Percentiles rank a stretch among this genome's conserved stretches.
phyloP scores from a whole-genome alignment of 2,797 vertebrate species.

The Rhinophrynus dorsalis region DNA sequence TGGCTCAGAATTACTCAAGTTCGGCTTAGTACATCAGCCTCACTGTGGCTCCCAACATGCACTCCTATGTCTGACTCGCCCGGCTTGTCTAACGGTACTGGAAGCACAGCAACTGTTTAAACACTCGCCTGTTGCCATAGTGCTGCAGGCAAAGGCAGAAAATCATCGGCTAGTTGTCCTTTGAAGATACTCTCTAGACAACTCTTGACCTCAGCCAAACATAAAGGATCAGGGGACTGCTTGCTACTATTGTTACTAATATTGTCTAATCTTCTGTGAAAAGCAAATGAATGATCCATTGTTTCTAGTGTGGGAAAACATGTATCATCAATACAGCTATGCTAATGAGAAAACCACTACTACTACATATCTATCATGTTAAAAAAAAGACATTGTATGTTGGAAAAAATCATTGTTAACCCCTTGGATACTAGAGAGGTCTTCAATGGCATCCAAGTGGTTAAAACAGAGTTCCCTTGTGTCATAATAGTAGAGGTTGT shows the following conservation, averaged over 20 bases:
- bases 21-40: too few species aligned
- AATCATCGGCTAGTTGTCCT: slow-evolving; percentile 65
- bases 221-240: slow-evolving; percentile 6
- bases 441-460: too few species aligned
- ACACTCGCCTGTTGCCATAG: slow-evolving; percentile 79
- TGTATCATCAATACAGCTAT: neutral
- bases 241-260: slow-evolving; percentile 24
- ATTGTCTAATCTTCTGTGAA: slow-evolving; percentile 34
- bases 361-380: slow-evolving; percentile 30
- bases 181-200: slow-evolving; percentile 67
- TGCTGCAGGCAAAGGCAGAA: slow-evolving; percentile 57
- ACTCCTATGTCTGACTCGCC: too few species aligned
- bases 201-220: slow-evolving; percentile 41
- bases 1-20: too few species aligned
- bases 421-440: slow-evolving; percentile 3
- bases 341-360: slow-evolving; percentile 2
- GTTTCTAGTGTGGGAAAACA: slow-evolving; percentile 28
- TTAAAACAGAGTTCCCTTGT: slow-evolving; percentile 27
- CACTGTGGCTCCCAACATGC: too few species aligned
- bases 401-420: neutral
- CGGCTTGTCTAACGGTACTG: too few species aligned
- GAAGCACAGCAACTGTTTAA: slow-evolving; percentile 53
- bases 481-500: slow-evolving; percentile 29
- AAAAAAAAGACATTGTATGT: slow-evolving; percentile 16
- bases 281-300: slow-evolving; percentile 21